A percentile compares a stretch with the other conserved stretches of the same genome.
These are phyloP conservation scores for Irena cyanogastra DNA, from an alignment of 2,113 vertebrate species.

Conservation along the genomic window DNA sequence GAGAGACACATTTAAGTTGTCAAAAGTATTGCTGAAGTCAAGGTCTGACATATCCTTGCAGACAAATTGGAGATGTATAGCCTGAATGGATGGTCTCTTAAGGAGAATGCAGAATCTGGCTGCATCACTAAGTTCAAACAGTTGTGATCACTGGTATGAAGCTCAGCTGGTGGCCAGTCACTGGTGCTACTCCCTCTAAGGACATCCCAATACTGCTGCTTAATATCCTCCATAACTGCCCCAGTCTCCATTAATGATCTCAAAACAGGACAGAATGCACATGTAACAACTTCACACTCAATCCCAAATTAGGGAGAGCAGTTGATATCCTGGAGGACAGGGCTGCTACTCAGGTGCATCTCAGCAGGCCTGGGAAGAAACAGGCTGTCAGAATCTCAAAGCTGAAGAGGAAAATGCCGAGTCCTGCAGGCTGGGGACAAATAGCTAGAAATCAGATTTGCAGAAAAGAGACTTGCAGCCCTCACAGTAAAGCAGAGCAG, in stretches of 20 bases:
- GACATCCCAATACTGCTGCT: neutral
- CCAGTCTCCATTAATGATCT: neutral
- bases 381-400: neutral
- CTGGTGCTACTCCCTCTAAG: neutral
- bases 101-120: neutral
- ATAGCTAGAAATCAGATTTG: neutral
- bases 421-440: neutral
- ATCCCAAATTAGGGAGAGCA: neutral
- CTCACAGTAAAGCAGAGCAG: neutral
- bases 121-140: neutral
- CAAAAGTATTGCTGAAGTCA: neutral
- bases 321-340: rapidly evolving
- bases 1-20: rapidly evolving
- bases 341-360: neutral
- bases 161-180: neutral
- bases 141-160: neutral
- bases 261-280: neutral
- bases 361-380: neutral
- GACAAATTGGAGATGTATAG: rapidly evolving
- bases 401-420: neutral
- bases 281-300: neutral
- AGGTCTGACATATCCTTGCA: neutral
- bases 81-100: neutral
- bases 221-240: neutral
- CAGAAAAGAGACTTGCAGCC: neutral